Evolutionary conservation across 1,140 invertebrate genomes (phyloP).

Genomic region (Gryllus bimaculatus): DNA sequence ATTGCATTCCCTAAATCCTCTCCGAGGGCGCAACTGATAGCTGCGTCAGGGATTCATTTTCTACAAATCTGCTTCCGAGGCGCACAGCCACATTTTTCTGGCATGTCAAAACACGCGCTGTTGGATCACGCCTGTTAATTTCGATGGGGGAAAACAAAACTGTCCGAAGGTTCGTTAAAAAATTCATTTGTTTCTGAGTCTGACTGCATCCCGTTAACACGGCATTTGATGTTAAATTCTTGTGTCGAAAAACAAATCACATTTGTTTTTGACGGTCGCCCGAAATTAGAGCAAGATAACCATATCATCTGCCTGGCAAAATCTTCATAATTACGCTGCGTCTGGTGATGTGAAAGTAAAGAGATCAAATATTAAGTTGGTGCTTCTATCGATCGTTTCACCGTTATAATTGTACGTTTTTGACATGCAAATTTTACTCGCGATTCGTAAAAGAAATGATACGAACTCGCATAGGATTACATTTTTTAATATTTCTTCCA

Average conservation of each 20-base stretch:
- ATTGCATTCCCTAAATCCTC: no score
- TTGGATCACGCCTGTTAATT: neutral
- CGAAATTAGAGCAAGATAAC: neutral
- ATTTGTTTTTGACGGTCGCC: neutral
- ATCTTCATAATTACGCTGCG: neutral
- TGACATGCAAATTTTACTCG: no score
- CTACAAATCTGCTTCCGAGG: no score
- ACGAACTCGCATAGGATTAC: no score
- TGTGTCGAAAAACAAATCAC: neutral
- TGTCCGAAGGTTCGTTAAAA: neutral
- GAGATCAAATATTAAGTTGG: no score
- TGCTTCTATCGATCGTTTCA: no score
- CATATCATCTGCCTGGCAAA: neutral
- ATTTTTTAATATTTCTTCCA: no score
- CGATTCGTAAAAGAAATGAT: no score
- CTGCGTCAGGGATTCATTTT: no score
- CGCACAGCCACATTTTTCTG: neutral
- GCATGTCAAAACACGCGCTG: neutral
- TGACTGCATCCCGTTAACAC: neutral
- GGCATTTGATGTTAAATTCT: neutral
- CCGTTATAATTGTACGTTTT: no score
- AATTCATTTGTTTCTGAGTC: neutral
- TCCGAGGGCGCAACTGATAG: no score
- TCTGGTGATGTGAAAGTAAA: neutral
- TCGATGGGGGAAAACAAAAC: neutral